phyloP scores from a whole-genome alignment of 2,888 invertebrate species.

The Vannuccia rotundouncinata region DNA sequence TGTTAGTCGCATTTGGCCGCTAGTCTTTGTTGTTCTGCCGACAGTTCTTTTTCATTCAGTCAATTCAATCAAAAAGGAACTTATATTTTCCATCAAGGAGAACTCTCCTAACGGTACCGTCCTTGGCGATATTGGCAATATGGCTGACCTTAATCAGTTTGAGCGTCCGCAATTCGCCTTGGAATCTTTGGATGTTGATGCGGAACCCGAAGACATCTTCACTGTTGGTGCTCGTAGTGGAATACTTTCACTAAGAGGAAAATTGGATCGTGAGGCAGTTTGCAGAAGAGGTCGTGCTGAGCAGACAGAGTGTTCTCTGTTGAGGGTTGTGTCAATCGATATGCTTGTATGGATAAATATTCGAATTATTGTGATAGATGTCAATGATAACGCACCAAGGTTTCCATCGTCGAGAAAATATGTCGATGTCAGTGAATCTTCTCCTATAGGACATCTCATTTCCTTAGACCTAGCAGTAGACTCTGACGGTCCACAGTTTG shows the following conservation, averaged over 20 bases:
- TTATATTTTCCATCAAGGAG: not conserved
- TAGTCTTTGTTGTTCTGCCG: not conserved
- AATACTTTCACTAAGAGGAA: not conserved
- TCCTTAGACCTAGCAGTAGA: conserved; percentile 16
- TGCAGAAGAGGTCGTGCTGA: not conserved
- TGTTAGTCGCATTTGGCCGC: not conserved
- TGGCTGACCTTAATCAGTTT: not conserved
- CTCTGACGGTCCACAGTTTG: not conserved
- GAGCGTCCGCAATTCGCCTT: not conserved
- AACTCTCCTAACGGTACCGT: not conserved
- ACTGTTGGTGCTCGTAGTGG: not conserved
- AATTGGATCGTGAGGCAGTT: conserved; percentile 1
- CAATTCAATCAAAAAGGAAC: not conserved
- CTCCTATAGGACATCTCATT: not conserved
- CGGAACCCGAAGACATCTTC: not conserved
- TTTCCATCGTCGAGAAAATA: not conserved
- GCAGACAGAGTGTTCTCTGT: not conserved
- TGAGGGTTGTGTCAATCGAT: not conserved
- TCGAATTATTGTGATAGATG: not conserved
- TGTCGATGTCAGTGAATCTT: conserved; percentile 3
- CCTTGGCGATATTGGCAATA: not conserved
- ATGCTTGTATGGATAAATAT: conserved; percentile 21
- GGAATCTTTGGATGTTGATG: conserved; percentile 5
- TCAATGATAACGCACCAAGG: conserved; percentile 16
- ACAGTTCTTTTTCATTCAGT: not conserved